phyloP scores from a whole-genome alignment of 2,888 invertebrate species.

The Diarsia dahlii region DNA sequence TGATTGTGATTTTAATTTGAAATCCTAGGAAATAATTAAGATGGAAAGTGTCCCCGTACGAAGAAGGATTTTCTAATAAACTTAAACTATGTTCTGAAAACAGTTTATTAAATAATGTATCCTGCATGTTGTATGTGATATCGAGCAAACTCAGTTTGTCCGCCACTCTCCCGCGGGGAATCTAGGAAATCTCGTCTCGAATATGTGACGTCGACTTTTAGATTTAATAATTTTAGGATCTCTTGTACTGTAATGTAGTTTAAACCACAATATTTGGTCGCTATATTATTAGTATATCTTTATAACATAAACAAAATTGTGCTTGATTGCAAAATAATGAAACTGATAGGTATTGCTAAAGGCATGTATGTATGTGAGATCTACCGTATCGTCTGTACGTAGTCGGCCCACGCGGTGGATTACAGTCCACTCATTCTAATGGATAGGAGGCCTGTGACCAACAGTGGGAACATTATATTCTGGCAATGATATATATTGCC shows the following conservation, averaged over 20 bases:
- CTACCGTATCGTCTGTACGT: background rate
- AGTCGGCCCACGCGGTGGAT: background rate
- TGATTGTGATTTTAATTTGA: background rate
- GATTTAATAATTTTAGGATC: conserved; percentile 30
- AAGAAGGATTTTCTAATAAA: background rate
- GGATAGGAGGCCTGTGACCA: background rate
- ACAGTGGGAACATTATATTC: background rate
- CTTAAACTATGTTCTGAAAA: background rate
- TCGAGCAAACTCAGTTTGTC: conserved; percentile 18
- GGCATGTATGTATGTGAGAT: background rate
- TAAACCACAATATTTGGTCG: background rate
- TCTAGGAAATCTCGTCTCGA: conserved; percentile 25
- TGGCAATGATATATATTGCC: too few relatives aligned
- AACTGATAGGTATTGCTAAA: background rate
- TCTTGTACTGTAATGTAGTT: background rate
- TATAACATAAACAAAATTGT: background rate
- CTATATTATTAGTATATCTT: background rate
- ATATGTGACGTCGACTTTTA: conserved; percentile 28
- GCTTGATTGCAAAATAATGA: background rate
- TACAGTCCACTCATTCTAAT: background rate
- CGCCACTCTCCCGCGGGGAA: conserved; percentile 47
- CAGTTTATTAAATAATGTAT: conserved; percentile 26
- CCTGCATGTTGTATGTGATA: conserved; percentile 32
- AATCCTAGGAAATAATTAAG: background rate
- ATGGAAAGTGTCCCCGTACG: background rate